These are phyloP conservation scores for Cheilosia urbana DNA, from an alignment of 2,888 invertebrate species.

Conservation along the genomic window DNA sequence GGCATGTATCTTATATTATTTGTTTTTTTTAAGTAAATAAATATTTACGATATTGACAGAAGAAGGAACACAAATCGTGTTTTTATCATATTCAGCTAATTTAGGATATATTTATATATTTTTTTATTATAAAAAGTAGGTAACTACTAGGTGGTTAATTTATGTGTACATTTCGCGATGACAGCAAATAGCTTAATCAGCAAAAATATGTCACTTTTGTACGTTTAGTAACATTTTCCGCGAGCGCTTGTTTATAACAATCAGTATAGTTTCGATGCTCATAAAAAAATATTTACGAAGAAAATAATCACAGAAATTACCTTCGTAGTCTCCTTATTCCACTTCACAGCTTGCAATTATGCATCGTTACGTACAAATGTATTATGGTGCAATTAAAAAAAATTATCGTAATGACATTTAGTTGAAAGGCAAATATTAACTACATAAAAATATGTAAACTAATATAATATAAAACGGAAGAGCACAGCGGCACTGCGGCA, in stretches of 20 bases:
- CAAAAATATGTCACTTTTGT: slow-evolving; percentile 31
- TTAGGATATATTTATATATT: slow-evolving; percentile 2
- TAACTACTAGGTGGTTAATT: slow-evolving; percentile 19
- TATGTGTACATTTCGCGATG: slow-evolving; percentile 30
- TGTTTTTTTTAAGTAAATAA: slow-evolving; percentile 6
- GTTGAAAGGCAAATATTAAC: slow-evolving; percentile 25
- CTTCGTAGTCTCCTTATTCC: slow-evolving; percentile 68
- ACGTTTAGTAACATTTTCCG: slow-evolving; percentile 41
- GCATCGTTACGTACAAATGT: slow-evolving; percentile 23
- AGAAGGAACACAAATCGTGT: slow-evolving; percentile 32
- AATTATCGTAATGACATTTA: slow-evolving; percentile 29
- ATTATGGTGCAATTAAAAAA: slow-evolving; percentile 51
- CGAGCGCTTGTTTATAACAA: slow-evolving; percentile 41
- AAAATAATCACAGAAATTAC: slow-evolving; percentile 64
- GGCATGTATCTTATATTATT: slow-evolving; percentile 10
- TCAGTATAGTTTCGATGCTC: slow-evolving; percentile 23
- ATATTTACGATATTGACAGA: slow-evolving; percentile 11
- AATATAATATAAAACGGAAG: slow-evolving; percentile 11
- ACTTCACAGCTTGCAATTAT: slow-evolving; percentile 60
- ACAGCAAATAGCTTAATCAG: slow-evolving; percentile 36
- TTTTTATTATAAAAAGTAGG: slow-evolving; percentile 22
- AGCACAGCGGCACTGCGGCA: background rate
- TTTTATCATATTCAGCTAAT: slow-evolving; percentile 18
- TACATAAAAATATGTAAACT: slow-evolving; percentile 9
- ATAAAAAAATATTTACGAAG: slow-evolving; percentile 30